Percentiles rank a stretch among this genome's conserved stretches.
These are phyloP conservation scores for Pluvianellus socialis DNA, from an alignment of 2,113 vertebrate species.

Conservation along the genomic window DNA sequence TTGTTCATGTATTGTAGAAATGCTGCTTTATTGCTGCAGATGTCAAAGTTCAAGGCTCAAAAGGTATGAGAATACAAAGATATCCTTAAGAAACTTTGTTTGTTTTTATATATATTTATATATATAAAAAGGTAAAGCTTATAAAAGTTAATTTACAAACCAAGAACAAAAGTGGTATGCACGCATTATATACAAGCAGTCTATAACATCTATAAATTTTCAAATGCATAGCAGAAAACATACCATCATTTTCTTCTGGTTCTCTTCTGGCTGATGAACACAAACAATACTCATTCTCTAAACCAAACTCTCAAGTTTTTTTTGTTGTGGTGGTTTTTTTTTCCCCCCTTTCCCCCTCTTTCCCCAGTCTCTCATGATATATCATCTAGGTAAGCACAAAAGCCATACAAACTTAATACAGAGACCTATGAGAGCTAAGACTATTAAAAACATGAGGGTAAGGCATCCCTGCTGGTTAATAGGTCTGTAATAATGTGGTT, in stretches of 20 bases:
- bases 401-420: constrained; percentile 81
- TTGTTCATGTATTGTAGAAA: constrained; percentile 91
- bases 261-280: constrained; percentile 65
- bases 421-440: constrained; percentile 72
- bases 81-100: constrained; percentile 88
- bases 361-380: constrained; percentile 70
- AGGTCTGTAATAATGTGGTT: constrained; percentile 81
- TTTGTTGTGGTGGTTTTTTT: not conserved
- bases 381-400: constrained; percentile 77
- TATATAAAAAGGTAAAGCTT: constrained; percentile 99
- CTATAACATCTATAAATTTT: constrained; percentile 86
- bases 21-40: constrained; percentile 95
- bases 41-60: constrained; percentile 97
- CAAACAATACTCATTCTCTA: constrained; percentile 50
- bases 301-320: constrained; percentile 59
- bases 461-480: constrained; percentile 98
- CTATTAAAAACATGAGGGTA: constrained; percentile 84
- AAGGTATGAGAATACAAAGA: constrained; percentile 98
- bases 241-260: constrained; percentile 75
- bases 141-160: constrained; percentile 99
- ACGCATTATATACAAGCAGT: constrained; percentile 95
- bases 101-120: constrained; percentile 86
- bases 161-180: constrained; percentile 96
- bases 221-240: constrained; percentile 92
- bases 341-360: not conserved